Evolutionary conservation across 2,113 vertebrate species (phyloP), one percentile per base, ranked within the genome.

Genomic region (Jaculus jaculus): DNA sequence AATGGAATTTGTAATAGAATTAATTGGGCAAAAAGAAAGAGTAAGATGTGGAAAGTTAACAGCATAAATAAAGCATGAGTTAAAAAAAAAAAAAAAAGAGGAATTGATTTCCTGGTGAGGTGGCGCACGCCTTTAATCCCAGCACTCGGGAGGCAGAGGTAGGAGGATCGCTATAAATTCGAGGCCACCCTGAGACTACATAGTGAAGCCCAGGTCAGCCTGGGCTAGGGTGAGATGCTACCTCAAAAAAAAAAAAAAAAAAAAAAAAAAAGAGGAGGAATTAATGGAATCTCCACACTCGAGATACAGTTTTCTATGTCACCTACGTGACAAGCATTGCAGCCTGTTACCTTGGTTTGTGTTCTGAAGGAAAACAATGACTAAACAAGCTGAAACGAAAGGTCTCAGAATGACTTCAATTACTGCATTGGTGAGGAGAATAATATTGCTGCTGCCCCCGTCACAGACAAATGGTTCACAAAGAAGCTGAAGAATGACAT

Each of bases 331-430:
- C 68, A 10, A 84, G 21, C 47, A 37, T 15, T 89, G 71, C 77
- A 94, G 94, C 85, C 34, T 90, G 37, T 94, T 74, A 61, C 74
- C 71, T 90, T 96, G 93, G 84, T 81, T 94, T 74, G 3, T 7
- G 78, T 92, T 94, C 80, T 47, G 68, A 60, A 90, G 86, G 83
- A 16, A 89, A 68, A 17, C 58, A 32, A 79, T 32, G 37, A 18
- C 8, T 28, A 51, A 77, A 39, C 85, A 18, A 73, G 3, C 66
- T 63, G 39, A 37, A 68, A 47, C n/a, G 20, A 42, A 79, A 23
- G 69, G 18, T 65, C 13, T 60, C 28, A 23, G 18, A 65, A 85
- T 72, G 81, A 79, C 61, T 85, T 87, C 24, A 78, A 18, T 84
- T 84, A 83, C 61, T 82, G 84, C 24, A 78, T 26, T 84, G 11